phyloP scores from a whole-genome alignment of 2,113 vertebrate species.

The Chionis minor region DNA sequence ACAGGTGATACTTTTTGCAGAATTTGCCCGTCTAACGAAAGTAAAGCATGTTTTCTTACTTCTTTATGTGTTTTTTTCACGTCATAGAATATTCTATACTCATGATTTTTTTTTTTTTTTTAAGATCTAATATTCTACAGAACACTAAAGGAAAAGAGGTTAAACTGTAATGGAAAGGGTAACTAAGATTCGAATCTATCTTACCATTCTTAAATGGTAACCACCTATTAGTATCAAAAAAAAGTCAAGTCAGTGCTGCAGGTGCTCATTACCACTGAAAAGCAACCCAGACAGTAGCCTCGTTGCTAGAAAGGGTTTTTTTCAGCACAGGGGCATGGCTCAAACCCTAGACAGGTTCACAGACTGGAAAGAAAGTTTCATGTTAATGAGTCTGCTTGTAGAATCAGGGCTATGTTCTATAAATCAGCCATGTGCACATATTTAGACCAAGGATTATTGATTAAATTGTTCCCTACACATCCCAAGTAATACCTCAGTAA shows the following conservation, averaged over 20 bases:
- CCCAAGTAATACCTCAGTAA: not conserved
- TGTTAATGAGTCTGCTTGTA: not conserved
- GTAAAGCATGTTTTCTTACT: not conserved
- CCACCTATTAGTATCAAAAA: not conserved
- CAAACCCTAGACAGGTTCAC: not conserved
- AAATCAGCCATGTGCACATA: not conserved
- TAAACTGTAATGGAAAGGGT: rapidly evolving
- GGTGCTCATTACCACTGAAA: not conserved
- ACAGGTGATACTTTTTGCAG: not conserved
- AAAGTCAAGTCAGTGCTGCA: not conserved
- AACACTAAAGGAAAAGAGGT: not conserved
- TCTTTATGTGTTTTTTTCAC: not conserved
- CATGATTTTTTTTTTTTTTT: not conserved
- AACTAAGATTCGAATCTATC: not conserved
- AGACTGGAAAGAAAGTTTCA: not conserved
- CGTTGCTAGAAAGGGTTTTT: not conserved
- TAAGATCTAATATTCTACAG: not conserved
- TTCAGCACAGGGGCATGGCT: not conserved
- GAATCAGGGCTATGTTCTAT: not conserved
- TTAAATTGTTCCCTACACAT: not conserved
- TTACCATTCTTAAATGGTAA: not conserved
- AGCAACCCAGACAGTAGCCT: not conserved
- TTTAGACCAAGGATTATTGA: not conserved
- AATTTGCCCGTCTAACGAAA: not conserved
- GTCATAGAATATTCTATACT: not conserved